Evolutionary conservation across 2,113 vertebrate genomes (phyloP).

Genomic region (Carassius gibelio): DNA sequence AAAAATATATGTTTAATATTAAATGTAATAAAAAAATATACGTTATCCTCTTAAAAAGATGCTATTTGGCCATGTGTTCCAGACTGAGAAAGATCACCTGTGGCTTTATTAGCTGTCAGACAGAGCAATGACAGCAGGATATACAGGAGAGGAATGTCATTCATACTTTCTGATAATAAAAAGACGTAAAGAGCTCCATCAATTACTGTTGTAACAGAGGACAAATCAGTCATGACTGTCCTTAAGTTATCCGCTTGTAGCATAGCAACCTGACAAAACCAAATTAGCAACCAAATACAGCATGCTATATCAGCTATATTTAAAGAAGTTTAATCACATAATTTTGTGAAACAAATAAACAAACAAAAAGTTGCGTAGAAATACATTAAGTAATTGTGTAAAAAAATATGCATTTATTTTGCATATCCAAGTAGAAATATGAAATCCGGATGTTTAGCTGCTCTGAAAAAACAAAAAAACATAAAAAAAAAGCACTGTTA

Average conservation of each 20-base stretch:
- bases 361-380: background rate
- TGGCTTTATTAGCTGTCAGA: conserved; percentile 1
- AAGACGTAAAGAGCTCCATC: conserved; percentile 27
- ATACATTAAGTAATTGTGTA: background rate
- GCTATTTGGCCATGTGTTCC: background rate
- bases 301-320: background rate
- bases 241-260: background rate
- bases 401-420: background rate
- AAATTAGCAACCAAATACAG: background rate
- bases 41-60: background rate
- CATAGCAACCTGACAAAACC: background rate
- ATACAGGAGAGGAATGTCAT: conserved; percentile 30
- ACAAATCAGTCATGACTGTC: conserved; percentile 14
- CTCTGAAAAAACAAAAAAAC: conserved; percentile 9
- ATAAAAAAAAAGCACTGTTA: background rate
- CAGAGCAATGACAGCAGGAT: conserved; percentile 10
- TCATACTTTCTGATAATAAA: background rate
- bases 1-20: background rate
- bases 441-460: background rate
- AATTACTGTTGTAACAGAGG: conserved; percentile 10
- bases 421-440: background rate
- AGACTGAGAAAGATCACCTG: background rate
- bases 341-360: background rate
- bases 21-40: background rate
- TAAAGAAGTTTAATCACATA: background rate